These are phyloP conservation scores for Catostomus latipinnis DNA, from an alignment of 2,797 vertebrate species.

Conservation along the genomic window DNA sequence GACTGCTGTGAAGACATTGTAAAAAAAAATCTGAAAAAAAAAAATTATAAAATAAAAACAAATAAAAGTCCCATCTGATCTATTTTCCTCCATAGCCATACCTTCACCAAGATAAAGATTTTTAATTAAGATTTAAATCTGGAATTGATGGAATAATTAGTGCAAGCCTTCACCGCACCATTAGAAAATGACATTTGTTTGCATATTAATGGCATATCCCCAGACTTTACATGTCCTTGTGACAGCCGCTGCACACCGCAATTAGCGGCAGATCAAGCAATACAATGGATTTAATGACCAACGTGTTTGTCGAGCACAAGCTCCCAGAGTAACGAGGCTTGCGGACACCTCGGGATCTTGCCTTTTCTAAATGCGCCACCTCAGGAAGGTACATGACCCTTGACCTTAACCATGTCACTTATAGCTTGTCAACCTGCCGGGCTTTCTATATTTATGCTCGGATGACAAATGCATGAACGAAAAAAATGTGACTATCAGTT, in stretches of 20 bases:
- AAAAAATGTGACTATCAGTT: neutral
- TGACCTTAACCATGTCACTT: constrained; percentile 30
- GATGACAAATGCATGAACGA: constrained; percentile 46
- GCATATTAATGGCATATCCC: constrained; percentile 68
- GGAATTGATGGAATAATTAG: constrained; percentile 69
- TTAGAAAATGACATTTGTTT: constrained; percentile 66
- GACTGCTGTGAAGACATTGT: constrained; percentile 10
- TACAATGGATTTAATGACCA: constrained; percentile 52
- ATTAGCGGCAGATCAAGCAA: constrained; percentile 66
- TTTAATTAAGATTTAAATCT: constrained; percentile 72
- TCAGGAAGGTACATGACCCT: constrained; percentile 18
- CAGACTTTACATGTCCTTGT: constrained; percentile 64
- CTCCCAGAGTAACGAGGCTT: no score
- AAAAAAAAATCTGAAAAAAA: no score
- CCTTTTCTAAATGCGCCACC: neutral
- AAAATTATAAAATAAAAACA: constrained; percentile 14
- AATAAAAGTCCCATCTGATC: constrained; percentile 43
- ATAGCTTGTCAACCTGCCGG: constrained; percentile 3
- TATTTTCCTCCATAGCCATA: constrained; percentile 43
- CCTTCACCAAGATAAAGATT: constrained; percentile 66
- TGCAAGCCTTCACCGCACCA: constrained; percentile 48
- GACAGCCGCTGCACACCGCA: constrained; percentile 58
- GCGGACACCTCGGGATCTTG: constrained; percentile 13
- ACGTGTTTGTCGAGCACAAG: constrained; percentile 31
- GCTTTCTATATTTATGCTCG: constrained; percentile 16